Evolutionary conservation across 2,113 vertebrate species (phyloP), one percentile per base, ranked within the genome.

Genomic region (Pongo pygmaeus): DNA sequence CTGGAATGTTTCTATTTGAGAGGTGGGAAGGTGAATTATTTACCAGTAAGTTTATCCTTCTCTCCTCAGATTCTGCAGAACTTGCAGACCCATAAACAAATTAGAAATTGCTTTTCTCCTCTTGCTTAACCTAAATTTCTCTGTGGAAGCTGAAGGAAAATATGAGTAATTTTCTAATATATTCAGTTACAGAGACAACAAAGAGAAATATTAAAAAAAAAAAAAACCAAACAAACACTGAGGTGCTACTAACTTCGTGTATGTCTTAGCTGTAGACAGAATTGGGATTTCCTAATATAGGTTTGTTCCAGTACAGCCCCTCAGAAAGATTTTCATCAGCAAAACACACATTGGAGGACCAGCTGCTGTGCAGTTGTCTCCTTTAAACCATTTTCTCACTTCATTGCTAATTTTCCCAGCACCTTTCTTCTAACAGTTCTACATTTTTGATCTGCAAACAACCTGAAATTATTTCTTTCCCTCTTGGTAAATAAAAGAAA

Each of bases 31-130:
- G 43, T 38, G 0, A 10, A 30, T 27, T 40, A 87, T 40, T 91
- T 77, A 16, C 10, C 8, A 35, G 23, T 17, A 35, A 57, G 94
- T 12, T 27, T 30, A 18, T 30, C 20, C 17, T 67, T 83, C 43
- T 84, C 64, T 52, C 12, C 32, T 88, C 72, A 92, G 57, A 91
- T 20, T 69, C 48, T 80, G 18, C 10, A 93, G 89, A 96, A 91
- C 61, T 0, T 4, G 20, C 43, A 89, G 43, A 32, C 10, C 40
- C 46, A 91, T 23, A 32, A 85, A 43, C 40, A 78, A 81, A 89
- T 12, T 8, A 70, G 67, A 57, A 43, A 61, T 77, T 88, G 20
- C 30, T 87, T 87, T 57, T 90, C 32, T 72, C 35, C 75, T 92
- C 43, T 32, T 25, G 74, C 80, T 95, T 83, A 64, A 78, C n/a